These are phyloP conservation scores for Chaetura pelagica DNA, from an alignment of 2,113 vertebrate species.

Conservation along the genomic window DNA sequence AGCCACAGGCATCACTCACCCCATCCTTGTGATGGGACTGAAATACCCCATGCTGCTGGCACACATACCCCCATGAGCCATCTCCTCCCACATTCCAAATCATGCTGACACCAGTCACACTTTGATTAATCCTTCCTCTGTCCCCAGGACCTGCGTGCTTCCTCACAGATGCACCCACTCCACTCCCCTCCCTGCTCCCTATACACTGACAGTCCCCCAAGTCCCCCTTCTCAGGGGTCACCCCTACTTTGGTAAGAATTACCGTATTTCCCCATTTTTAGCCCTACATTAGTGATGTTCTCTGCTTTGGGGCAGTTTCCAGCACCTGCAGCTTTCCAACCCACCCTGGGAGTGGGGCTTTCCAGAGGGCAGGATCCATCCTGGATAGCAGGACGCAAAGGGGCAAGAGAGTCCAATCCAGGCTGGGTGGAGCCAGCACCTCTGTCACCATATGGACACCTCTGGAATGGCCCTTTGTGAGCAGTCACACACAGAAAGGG, in stretches of 20 bases:
- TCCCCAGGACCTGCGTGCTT: not conserved
- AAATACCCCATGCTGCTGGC: not conserved
- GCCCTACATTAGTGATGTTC: not conserved
- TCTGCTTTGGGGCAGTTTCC: not conserved
- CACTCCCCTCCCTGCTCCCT: accelerated
- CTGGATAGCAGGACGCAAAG: not conserved
- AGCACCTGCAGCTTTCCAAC: not conserved
- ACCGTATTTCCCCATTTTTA: not conserved
- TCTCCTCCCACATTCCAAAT: not conserved
- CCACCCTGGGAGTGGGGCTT: accelerated
- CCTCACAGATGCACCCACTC: accelerated
- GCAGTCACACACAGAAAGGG: not conserved
- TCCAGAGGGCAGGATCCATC: not conserved
- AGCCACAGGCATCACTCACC: not conserved
- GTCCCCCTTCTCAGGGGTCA: not conserved
- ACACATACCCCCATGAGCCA: not conserved
- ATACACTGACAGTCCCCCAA: accelerated
- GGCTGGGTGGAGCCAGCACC: not conserved
- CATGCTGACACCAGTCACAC: slow-evolving; percentile 3
- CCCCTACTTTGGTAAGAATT: not conserved
- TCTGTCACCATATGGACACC: not conserved
- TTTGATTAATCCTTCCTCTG: not conserved
- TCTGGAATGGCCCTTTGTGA: not conserved
- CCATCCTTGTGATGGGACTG: not conserved
- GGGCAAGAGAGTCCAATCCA: accelerated